Evolutionary conservation across 2,888 invertebrate species (phyloP).

Genomic region (Elaeidobius kamerunicus): DNA sequence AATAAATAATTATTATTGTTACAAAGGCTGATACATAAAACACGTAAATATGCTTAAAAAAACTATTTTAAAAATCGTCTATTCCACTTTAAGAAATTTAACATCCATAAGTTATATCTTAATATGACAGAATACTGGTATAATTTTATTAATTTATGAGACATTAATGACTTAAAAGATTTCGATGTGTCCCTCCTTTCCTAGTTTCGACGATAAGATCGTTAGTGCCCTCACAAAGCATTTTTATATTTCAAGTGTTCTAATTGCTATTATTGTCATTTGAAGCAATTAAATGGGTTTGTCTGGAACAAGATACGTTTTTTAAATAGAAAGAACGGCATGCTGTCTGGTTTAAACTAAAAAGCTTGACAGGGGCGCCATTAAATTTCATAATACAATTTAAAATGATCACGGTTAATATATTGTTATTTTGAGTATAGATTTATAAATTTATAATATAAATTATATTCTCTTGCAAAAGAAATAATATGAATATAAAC

Average conservation of each 20-base stretch:
- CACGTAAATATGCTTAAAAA: too few species aligned
- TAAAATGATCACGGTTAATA: too few species aligned
- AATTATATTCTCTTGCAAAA: too few species aligned
- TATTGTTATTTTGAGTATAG: too few species aligned
- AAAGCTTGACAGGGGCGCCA: conserved; percentile 23
- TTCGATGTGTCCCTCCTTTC: conserved; percentile 12
- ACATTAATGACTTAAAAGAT: conserved; percentile 15
- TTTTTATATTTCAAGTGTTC: conserved; percentile 29
- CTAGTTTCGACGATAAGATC: conserved; percentile 14
- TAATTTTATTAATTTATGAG: conserved; percentile 18
- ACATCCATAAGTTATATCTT: too few species aligned
- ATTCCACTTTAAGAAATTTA: too few species aligned
- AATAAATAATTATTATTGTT: too few species aligned
- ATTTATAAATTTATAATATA: too few species aligned
- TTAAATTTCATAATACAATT: conserved; percentile 14
- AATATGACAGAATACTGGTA: conserved; percentile 10
- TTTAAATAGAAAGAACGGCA: conserved; percentile 13
- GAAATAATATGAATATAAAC: too few species aligned
- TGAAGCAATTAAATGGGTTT: conserved; percentile 34
- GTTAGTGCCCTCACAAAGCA: conserved; percentile 13
- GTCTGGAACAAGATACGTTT: conserved; percentile 20
- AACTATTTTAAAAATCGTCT: too few species aligned
- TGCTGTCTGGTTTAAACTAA: conserved; percentile 19
- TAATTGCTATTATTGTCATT: conserved; percentile 35
- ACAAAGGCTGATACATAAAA: too few species aligned